Base-by-base conservation (phyloP, 2,888 invertebrate species). In the Eulithis prunata region DNA sequence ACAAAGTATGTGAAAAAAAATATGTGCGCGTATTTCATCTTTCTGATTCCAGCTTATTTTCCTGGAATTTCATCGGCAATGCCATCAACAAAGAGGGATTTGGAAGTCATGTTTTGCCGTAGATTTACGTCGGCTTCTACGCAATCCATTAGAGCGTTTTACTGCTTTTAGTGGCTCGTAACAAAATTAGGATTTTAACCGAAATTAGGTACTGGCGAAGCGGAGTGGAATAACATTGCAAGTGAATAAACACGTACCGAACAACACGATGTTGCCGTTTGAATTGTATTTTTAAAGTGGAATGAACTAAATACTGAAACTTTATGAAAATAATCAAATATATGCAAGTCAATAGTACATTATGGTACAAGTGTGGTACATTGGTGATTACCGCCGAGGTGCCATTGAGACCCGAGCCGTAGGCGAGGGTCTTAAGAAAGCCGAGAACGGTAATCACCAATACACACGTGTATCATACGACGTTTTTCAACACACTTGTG, bases 81-180 rank as follows among this genome's bases (percentile, higher is more conserved):
- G 56, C 69, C 57, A 69, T 73, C 68, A 69, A 71, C 63, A 72
- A 73, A 73, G 62, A 49, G 63, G 71, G 71, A 73, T 75, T 77
- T 75, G 53, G 66, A 64, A 70, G 68, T 70, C 74, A 64, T 73
- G 75, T 78, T 73, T 72, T 68, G 69, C 61, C 63, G 72, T 75
- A 74, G 75, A 78, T 78, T 79, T 75, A 78, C 73, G 75, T 69
- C 68, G 67, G 64, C 71, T 71, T 71, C 70, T 72, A 73, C 73
- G 74, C 75, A 78, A 77, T 78, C 78, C 79, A 80, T 81, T 81
- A 80, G 76, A 76, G 70, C 61, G 55, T 77, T 78, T 79, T 78
- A 77, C 73, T 62, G 72, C 72, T 77, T 75, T 74, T 66, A 71
- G 74, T 67, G 70, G 71, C 75, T 71, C 64, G 68, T 68, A 74